Conservation (phyloP, 2,888 invertebrate species). For the Heteropelma amictum region DNA sequence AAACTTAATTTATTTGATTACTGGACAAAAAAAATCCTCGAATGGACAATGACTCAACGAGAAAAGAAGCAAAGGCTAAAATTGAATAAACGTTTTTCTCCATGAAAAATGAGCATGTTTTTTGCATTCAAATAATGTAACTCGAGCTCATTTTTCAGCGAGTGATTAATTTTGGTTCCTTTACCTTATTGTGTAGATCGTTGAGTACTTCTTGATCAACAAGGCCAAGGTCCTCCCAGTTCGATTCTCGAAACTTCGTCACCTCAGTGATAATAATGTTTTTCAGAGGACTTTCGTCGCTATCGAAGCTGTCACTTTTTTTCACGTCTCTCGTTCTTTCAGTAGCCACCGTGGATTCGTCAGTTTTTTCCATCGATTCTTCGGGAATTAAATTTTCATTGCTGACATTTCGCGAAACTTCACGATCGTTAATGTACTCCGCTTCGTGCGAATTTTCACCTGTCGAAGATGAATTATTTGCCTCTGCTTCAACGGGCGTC, state of each 20-base stretch:
- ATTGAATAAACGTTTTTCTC: background rate
- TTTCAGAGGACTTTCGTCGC: slow-evolving; percentile 29
- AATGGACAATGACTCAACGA: background rate
- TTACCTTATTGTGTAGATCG: slow-evolving; percentile 86
- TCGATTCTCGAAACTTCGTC: slow-evolving; percentile 64
- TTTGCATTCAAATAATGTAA: background rate
- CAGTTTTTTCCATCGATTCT: background rate
- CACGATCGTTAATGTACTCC: too few species aligned
- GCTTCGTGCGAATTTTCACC: slow-evolving; percentile 20
- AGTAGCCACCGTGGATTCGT: background rate
- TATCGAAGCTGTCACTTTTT: too few species aligned
- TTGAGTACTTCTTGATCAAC: slow-evolving; percentile 82
- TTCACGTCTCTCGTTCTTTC: slow-evolving; percentile 27
- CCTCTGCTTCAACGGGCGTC: background rate
- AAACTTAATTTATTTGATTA: background rate
- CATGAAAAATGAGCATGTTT: background rate
- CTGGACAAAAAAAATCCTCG: background rate
- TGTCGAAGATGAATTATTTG: background rate
- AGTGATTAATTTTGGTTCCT: slow-evolving; percentile 60
- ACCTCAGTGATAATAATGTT: slow-evolving; percentile 48
- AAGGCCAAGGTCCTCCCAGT: slow-evolving; percentile 83
- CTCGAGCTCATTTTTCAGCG: background rate
- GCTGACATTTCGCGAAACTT: too few species aligned
- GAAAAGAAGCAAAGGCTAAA: background rate
- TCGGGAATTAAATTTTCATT: too few species aligned